These are phyloP conservation scores for Pissodes strobi DNA, from an alignment of 1,140 invertebrate species.

Conservation along the genomic window DNA sequence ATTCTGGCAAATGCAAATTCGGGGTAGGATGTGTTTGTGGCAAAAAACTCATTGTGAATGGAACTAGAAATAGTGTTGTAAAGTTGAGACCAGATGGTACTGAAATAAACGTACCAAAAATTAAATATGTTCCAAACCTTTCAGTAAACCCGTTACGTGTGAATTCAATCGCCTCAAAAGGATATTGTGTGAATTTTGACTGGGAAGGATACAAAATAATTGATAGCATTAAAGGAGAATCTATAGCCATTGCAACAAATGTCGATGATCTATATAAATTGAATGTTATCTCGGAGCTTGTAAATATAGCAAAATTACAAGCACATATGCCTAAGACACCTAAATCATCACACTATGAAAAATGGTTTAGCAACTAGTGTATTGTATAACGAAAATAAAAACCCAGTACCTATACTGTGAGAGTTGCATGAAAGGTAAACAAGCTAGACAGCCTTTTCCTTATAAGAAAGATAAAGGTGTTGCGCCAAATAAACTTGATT, in stretches of 20 bases:
- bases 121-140: constrained; percentile 36
- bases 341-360: too few relatives aligned
- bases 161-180: constrained; percentile 31
- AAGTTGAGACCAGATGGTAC: too few relatives aligned
- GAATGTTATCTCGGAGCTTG: background rate
- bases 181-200: constrained; percentile 30
- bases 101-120: too few relatives aligned
- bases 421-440: constrained; percentile 36
- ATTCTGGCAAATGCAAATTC: background rate
- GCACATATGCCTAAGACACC: constrained; percentile 29
- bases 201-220: constrained; percentile 19
- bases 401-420: constrained; percentile 24
- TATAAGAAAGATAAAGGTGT: constrained; percentile 19
- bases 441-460: constrained; percentile 30
- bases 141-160: constrained; percentile 36
- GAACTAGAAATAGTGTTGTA: too few relatives aligned
- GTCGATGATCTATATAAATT: constrained; percentile 25
- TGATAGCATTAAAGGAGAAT: constrained; percentile 24
- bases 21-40: too few relatives aligned
- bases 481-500: constrained; percentile 28
- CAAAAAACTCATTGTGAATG: constrained; percentile 21
- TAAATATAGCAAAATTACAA: constrained; percentile 22
- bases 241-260: constrained; percentile 33
- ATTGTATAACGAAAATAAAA: constrained; percentile 7
- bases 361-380: too few relatives aligned